Conservation (phyloP, 2,797 vertebrate genomes). For the Aeoliscus strigatus region DNA sequence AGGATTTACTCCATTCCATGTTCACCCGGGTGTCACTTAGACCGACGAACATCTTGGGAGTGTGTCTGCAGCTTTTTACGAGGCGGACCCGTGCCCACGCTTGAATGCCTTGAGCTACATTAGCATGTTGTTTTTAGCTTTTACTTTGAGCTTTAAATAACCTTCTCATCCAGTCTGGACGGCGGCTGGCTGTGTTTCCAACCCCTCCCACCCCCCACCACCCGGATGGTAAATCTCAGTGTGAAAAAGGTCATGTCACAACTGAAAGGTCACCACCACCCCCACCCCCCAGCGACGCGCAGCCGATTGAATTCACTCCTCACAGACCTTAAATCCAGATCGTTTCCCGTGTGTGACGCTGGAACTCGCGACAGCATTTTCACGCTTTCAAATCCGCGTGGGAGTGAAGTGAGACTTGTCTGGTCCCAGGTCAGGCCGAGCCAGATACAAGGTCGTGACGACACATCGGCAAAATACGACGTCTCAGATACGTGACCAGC, state of each 20-base stretch:
- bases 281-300: no score
- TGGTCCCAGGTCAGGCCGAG: conserved; percentile 18
- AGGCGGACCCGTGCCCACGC: conserved; percentile 5
- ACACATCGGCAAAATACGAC: conserved; percentile 3
- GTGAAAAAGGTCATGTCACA: conserved; percentile 34
- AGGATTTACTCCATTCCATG: no score
- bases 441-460: conserved; percentile 35
- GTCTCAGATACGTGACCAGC: no score
- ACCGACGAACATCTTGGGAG: neutral
- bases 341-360: conserved; percentile 11
- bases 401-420: conserved; percentile 28
- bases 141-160: conserved; percentile 47
- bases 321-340: conserved; percentile 37
- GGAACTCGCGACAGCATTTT: neutral
- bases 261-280: conserved; percentile 23
- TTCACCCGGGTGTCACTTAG: neutral
- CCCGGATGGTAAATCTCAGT: conserved; percentile 39
- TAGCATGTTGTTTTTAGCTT: conserved; percentile 43
- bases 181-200: conserved; percentile 29
- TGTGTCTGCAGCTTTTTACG: conserved; percentile 1
- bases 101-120: conserved; percentile 22
- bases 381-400: conserved; percentile 39
- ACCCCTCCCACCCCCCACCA: no score
- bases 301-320: conserved; percentile 23
- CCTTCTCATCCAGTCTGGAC: conserved; percentile 20